Percentiles rank a stretch among this genome's conserved stretches.
Conservation (phyloP, 2,888 invertebrate genomes). For the Acanthosoma haemorrhoidale region DNA sequence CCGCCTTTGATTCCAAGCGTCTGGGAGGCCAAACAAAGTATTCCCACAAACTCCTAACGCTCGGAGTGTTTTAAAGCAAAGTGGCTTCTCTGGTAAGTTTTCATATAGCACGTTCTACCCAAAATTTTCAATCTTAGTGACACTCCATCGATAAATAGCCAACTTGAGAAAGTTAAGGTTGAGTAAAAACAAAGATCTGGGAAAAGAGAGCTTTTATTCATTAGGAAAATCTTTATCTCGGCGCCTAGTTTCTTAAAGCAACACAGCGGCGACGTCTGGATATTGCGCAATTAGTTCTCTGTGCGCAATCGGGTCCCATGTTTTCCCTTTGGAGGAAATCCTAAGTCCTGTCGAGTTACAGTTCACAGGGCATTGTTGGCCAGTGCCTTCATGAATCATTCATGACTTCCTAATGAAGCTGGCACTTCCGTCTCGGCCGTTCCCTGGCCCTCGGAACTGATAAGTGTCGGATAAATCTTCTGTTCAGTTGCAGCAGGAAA, state of each 20-base stretch:
- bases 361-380: conserved; percentile 1
- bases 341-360: background rate
- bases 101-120: no score
- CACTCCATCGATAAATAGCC: no score
- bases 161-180: no score
- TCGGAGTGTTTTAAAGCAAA: no score
- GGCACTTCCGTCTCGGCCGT: background rate
- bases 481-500: no score
- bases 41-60: no score
- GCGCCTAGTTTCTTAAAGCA: background rate
- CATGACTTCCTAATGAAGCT: background rate
- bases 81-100: no score
- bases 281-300: background rate
- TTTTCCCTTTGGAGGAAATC: background rate
- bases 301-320: background rate
- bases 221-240: background rate
- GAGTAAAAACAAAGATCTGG: background rate
- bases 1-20: no score
- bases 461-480: no score
- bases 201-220: background rate
- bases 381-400: background rate
- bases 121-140: no score
- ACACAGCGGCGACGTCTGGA: background rate
- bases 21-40: no score
- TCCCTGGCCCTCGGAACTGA: background rate